Evolutionary conservation across 2,113 vertebrate genomes (phyloP).

Genomic region (Rhinolophus ferrumequinum): DNA sequence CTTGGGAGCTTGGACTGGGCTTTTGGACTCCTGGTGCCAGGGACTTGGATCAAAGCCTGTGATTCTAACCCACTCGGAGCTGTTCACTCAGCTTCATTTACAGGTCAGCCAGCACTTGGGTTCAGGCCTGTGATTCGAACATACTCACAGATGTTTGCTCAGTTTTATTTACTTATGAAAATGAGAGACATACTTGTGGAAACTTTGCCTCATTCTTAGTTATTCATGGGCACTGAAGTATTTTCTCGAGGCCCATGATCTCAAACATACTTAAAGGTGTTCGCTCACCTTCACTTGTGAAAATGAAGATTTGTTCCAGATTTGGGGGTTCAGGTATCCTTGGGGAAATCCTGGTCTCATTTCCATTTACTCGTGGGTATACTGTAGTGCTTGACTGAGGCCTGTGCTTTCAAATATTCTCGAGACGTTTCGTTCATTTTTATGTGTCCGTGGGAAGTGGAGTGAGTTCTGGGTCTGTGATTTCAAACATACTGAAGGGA

Average conservation of each 20-base stretch:
- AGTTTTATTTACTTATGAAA: background rate
- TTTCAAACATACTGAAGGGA: background rate
- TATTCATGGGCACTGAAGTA: background rate
- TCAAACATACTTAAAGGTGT: background rate
- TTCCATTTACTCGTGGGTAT: background rate
- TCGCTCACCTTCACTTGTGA: background rate
- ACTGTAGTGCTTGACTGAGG: background rate
- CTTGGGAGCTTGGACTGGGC: background rate
- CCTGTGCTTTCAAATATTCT: background rate
- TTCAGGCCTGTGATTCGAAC: background rate
- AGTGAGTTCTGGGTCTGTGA: background rate
- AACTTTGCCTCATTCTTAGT: background rate
- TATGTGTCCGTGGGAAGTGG: background rate
- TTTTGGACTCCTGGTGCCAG: background rate
- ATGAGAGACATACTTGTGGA: background rate
- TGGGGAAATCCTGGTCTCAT: background rate
- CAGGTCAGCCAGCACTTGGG: background rate
- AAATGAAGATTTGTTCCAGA: background rate
- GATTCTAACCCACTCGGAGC: background rate
- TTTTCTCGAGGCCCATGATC: background rate
- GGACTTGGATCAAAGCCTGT: background rate
- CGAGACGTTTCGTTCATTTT: background rate
- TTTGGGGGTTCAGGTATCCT: background rate
- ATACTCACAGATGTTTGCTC: rapidly evolving
- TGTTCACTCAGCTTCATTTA: too few species aligned